Base-by-base conservation (phyloP, 2,113 vertebrate species). In the Steatornis caripensis region DNA sequence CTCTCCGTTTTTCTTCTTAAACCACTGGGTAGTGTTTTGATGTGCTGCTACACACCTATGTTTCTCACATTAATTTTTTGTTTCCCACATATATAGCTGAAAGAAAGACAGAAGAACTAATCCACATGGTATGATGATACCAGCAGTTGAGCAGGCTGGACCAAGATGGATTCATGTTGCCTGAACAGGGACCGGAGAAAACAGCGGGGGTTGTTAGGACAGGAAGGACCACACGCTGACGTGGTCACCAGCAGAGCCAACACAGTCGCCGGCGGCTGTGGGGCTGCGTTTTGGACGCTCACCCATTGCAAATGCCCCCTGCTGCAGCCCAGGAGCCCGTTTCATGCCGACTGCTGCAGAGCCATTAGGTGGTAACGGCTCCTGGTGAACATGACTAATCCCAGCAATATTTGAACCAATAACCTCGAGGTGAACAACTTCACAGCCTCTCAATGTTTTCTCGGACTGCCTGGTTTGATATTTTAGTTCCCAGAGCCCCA, bases 401-500 rank as follows among this genome's bases (percentile, higher is more conserved):
- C 80, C 48, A 66, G 70, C 70, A 84, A 87, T 51, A 84, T 37
- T 34, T 89, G 93, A 87, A 82, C 95, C 93, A 75, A 29, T 43
- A 89, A 94, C 92, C 88, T 69, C 0, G 15, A 90, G 64, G 76
- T 94, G 92, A 97, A 71, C 72, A 84, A 60, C 86, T 94, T 65
- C 2, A 27, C 72, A 92, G 72, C 83, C 69, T 92, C 43, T 84
- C 57, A 75, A 37, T 71, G 36, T 96, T 94, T 91, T 97, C 93
- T 89, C 93, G 93, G 79, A 57, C 62, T 90, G 51, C 74, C 77
- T 55, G 58, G 37, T 39, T 54, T 70, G 77, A 51, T 84, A 64
- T 64, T 93, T 74, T 48, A 64, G 72, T 95, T 96, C 92, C 89
- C 90, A 95, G 77, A 88, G 43, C 57, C 48, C 36, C 61, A 20